These are phyloP conservation scores for Andrena minutula DNA, from an alignment of 2,888 invertebrate genomes.

Conservation along the genomic window DNA sequence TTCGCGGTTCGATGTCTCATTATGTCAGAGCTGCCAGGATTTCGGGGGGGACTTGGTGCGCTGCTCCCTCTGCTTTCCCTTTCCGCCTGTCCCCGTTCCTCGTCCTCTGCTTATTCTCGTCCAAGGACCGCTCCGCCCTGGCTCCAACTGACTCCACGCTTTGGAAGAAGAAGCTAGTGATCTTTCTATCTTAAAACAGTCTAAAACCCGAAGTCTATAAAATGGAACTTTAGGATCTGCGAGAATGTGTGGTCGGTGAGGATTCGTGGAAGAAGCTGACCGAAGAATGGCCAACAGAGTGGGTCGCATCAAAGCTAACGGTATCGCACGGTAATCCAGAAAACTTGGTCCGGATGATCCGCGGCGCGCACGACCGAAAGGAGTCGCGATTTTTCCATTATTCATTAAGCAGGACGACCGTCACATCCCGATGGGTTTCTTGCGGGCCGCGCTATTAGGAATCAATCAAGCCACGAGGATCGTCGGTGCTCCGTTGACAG, in stretches of 20 bases:
- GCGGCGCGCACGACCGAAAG: constrained; percentile 33
- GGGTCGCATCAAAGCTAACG: constrained; percentile 46
- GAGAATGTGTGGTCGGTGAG: background rate
- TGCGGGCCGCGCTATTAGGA: constrained; percentile 69
- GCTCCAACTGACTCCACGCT: too few species aligned
- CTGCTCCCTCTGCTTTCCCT: constrained; percentile 25
- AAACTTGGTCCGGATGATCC: constrained; percentile 68
- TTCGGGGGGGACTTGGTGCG: constrained; percentile 62
- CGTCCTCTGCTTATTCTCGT: constrained; percentile 7
- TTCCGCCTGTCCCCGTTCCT: constrained; percentile 17
- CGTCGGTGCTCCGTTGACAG: constrained; percentile 54
- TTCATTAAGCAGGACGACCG: constrained; percentile 68
- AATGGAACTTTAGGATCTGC: too few species aligned
- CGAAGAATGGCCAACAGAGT: constrained; percentile 13
- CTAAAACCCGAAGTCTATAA: too few species aligned
- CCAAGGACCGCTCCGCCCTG: too few species aligned
- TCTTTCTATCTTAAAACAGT: too few species aligned
- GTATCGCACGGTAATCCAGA: constrained; percentile 75
- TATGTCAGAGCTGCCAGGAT: constrained; percentile 69
- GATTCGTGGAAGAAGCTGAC: background rate
- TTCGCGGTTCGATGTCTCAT: constrained; percentile 70
- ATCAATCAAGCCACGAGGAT: constrained; percentile 62
- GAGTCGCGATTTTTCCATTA: constrained; percentile 72
- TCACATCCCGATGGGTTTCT: constrained; percentile 72
- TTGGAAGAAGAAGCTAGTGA: too few species aligned